Evolutionary conservation across 2,888 invertebrate genomes (phyloP), one percentile per base, ranked within the genome.

Genomic region (Phoenoteleia sp.): DNA sequence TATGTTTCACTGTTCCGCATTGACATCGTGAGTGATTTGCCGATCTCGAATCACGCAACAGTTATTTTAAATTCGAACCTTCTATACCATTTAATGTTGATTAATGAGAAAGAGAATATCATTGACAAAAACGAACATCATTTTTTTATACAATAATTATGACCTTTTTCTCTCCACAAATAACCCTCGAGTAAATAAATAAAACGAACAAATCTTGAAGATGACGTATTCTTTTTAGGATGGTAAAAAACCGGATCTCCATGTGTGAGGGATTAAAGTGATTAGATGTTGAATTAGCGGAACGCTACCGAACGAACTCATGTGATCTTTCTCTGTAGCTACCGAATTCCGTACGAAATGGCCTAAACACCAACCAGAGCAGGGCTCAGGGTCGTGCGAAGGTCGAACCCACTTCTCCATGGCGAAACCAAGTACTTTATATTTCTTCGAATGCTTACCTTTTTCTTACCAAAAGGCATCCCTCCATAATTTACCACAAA

Each of bases 321-420:
- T 91, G 92, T 91, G 91, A 91, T 91, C 87, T 90, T 88, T 89
- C 90, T 90, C 90, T 85, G 88, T 90, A 90, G 92, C 92, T 92
- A 92, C 92, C 90, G 92, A 92, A 92, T 92, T 92, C 91, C 91
- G 91, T 90, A 94, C 94, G 95, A 95, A 95, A 95, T 94, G 94
- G 94, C 94, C 94, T 93, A 94, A 92, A 54, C 58, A 64, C 79
- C 75, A 69, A 75, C 67, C 74, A 84, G 75, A 79, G 58, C 64
- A 62, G 62, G 60, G 36, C 74, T 83, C 83, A 83, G 77, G 83
- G 83, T 83, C 77, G 66, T 45, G 71, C 77, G 83, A 83, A 77
- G 83, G 83, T 83, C 77, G 83, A 60, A 54, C 52, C 72, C 66
- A 49, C 54, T 72, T 56, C 56, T 54, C 45, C 67, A 29, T 5